phyloP scores from a whole-genome alignment of 2,797 vertebrate species.

The Simalia tracyae region DNA sequence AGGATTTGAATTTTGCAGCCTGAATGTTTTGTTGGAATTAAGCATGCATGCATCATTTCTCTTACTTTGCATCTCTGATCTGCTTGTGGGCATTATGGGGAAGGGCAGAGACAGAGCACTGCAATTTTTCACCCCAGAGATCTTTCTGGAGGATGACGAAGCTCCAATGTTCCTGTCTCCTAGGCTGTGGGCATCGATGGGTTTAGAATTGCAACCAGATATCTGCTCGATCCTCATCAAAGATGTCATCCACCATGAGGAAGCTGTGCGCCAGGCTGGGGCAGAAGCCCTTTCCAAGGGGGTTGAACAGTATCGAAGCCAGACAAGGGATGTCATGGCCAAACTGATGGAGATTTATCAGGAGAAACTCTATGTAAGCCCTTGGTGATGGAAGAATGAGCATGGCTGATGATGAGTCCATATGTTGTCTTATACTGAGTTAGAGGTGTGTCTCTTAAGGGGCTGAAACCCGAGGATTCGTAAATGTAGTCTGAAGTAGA shows the following conservation, averaged over 20 bases:
- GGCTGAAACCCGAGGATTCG: neutral
- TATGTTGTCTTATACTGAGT: neutral
- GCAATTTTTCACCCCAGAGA: neutral
- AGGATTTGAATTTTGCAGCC: neutral
- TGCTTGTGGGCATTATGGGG: neutral
- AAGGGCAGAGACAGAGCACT: neutral
- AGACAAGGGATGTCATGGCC: slow-evolving; percentile 84
- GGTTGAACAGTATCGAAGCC: slow-evolving; percentile 84
- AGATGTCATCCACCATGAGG: slow-evolving; percentile 92
- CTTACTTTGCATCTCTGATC: too few species aligned
- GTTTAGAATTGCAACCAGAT: slow-evolving; percentile 87
- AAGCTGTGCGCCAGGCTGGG: slow-evolving; percentile 86
- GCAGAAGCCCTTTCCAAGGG: slow-evolving; percentile 91
- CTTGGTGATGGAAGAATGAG: neutral
- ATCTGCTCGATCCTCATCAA: slow-evolving; percentile 90
- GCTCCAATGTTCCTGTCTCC: neutral
- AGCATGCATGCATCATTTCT: neutral
- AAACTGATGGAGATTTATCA: slow-evolving; percentile 95
- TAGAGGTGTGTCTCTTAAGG: neutral
- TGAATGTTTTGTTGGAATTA: neutral
- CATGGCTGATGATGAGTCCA: neutral
- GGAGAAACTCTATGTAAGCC: slow-evolving; percentile 93
- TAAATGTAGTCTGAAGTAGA: neutral
- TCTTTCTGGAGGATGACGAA: neutral
- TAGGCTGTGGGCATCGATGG: slow-evolving; percentile 91